phyloP scores from a whole-genome alignment of 2,797 vertebrate species.

The Microchirus variegatus region DNA sequence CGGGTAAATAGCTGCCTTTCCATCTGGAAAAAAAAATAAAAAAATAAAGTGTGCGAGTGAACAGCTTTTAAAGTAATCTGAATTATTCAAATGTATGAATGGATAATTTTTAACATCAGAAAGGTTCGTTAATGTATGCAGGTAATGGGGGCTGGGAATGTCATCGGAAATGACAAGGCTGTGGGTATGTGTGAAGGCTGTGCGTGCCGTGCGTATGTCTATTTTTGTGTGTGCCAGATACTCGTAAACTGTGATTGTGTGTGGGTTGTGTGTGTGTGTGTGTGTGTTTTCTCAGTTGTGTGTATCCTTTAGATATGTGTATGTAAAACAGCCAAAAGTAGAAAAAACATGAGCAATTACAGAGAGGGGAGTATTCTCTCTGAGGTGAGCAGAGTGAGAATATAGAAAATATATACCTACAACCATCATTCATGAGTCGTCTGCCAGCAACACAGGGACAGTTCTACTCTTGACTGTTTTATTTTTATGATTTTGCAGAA shows the following conservation, averaged over 20 bases:
- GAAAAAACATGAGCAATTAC: conserved; percentile 17
- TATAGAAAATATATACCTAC: background rate
- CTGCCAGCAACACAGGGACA: background rate
- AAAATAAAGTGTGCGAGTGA: conserved; percentile 56
- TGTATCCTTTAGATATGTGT: conserved; percentile 17
- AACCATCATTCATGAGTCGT: conserved; percentile 2
- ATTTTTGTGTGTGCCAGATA: conserved; percentile 33
- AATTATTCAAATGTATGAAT: conserved; percentile 79
- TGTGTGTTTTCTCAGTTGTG: background rate
- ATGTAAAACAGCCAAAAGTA: conserved; percentile 3
- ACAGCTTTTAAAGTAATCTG: conserved; percentile 76
- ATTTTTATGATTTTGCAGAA: background rate
- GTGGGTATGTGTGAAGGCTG: conserved; percentile 28
- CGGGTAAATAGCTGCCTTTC: conserved; percentile 72
- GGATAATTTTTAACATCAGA: conserved; percentile 76
- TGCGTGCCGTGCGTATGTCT: conserved; percentile 28
- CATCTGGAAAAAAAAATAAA: conserved; percentile 55
- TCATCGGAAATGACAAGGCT: conserved; percentile 64
- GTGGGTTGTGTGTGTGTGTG: conserved; percentile 11
- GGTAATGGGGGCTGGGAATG: conserved; percentile 69
- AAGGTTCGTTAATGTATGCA: conserved; percentile 71
- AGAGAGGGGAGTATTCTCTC: conserved; percentile 6
- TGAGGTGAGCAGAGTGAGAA: conserved; percentile 8
- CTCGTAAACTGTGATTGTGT: conserved; percentile 27
- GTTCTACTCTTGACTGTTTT: background rate